Base-by-base conservation (phyloP, 1,140 invertebrate genomes). In the Mactra quadrangularis region DNA sequence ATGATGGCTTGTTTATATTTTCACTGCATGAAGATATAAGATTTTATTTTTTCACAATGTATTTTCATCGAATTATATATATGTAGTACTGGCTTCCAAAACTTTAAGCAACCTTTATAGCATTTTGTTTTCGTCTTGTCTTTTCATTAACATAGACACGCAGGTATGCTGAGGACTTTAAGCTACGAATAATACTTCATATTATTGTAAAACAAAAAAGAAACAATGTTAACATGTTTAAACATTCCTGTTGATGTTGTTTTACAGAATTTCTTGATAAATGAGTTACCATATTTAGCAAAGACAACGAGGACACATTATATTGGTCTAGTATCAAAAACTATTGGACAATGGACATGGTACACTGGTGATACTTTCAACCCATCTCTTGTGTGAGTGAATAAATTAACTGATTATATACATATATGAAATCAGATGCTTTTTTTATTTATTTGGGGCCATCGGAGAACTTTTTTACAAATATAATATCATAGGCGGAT, bases 271-370 rank as follows among this genome's bases (percentile, higher is more conserved):
- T 79, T 79, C 27, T 31, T 79, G 0, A 35, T 50, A 0, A 35
- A 25, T 27, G 62, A 79, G 17, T 22, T 79, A 19, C 62, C 76
- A 1, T 79, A 68, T 41, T 55, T 57, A 4, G 31, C 78, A 33
- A 64, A 70, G 41, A 82, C 47, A 3, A 60, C 78, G 0, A 82
- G 25, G n/a, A 31, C 70, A 3, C 57, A 71, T 41, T 82, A 64
- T 64, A 29, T 72, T 35, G 78, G 78, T 3, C 68, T 71, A 1
- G 19, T 0, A 9, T 31, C 29, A 17, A 50, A 6, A 17, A 62
- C 33, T 9, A 47, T 9, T n/a, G 55, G 57, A 19, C 19, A 15
- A n/a, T 82, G 78, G 78, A 25, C 17, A 1, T 82, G 78, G 78
- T 59, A 55, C 19, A 72, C 55, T 25, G 78, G 78, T 13, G 38